phyloP scores from a whole-genome alignment of 2,113 vertebrate species.

The Solea senegalensis region DNA sequence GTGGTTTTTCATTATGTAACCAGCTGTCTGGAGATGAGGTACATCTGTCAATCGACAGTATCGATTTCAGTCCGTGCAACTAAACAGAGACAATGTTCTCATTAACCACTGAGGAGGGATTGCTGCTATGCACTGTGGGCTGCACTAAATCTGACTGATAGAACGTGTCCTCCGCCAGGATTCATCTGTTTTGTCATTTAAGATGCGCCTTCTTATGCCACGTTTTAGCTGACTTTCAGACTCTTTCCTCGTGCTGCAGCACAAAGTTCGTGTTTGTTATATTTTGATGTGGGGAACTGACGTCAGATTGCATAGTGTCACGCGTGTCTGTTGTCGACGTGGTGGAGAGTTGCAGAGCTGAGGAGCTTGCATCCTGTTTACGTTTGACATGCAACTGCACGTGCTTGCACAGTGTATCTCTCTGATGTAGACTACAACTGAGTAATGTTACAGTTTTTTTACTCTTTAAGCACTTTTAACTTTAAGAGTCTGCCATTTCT shows the following conservation, averaged over 20 bases:
- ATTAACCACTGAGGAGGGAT: conserved; percentile 2
- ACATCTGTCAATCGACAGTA: conserved; percentile 40
- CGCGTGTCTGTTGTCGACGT: neutral
- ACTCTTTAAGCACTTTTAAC: too few species aligned
- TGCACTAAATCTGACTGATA: too few species aligned
- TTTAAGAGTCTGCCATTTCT: too few species aligned
- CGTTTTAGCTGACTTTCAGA: neutral
- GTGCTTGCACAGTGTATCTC: conserved; percentile 20
- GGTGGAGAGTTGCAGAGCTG: neutral
- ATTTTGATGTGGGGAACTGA: conserved; percentile 22
- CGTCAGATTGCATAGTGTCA: conserved; percentile 50
- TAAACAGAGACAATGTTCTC: neutral
- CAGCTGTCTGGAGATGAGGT: conserved; percentile 47
- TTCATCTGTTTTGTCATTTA: neutral
- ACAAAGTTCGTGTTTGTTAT: neutral
- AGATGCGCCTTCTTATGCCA: neutral
- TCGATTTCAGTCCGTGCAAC: conserved; percentile 19
- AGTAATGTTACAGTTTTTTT: too few species aligned
- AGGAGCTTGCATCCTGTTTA: conserved; percentile 28
- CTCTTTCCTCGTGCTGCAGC: conserved; percentile 1
- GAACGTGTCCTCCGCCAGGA: too few species aligned
- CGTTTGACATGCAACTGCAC: conserved; percentile 36
- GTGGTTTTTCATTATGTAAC: conserved; percentile 59
- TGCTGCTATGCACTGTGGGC: neutral
- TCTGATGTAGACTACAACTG: too few species aligned